Conservation (phyloP, 2,888 invertebrate genomes). For the Rhabditophanes sp. region DNA sequence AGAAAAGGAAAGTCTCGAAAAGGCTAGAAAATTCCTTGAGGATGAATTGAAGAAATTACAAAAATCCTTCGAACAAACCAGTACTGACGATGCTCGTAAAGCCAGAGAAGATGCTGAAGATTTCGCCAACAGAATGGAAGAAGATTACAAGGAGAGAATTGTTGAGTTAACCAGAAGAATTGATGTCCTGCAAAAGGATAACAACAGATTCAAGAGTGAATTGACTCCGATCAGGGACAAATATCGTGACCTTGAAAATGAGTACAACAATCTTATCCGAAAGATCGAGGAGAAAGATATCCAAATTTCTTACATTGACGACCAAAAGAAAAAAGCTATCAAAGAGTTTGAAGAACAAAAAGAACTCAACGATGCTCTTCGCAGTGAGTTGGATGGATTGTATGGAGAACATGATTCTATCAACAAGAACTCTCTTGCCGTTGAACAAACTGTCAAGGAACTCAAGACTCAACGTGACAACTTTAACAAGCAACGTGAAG, state of each 20-base stretch:
- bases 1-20: conserved; percentile 31
- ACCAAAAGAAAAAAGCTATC: conserved; percentile 7
- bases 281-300: conserved; percentile 31
- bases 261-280: conserved; percentile 25
- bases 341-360: conserved; percentile 16
- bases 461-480: conserved; percentile 39
- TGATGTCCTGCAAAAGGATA: conserved; percentile 32
- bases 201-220: conserved; percentile 30
- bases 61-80: conserved; percentile 27
- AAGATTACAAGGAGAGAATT: conserved; percentile 39
- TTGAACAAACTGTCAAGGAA: conserved; percentile 36
- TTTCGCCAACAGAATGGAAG: conserved; percentile 26
- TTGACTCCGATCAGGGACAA: conserved; percentile 24
- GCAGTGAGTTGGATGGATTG: conserved; percentile 21
- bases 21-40: conserved; percentile 36
- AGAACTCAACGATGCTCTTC: conserved; percentile 23
- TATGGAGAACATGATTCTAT: conserved; percentile 24
- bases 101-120: conserved; percentile 38
- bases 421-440: conserved; percentile 19
- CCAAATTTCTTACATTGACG: conserved; percentile 14
- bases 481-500: conserved; percentile 37
- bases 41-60: conserved; percentile 37
- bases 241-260: conserved; percentile 35
- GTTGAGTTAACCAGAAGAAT: conserved; percentile 36
- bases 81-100: conserved; percentile 31